Evolutionary conservation across 2,888 invertebrate species (phyloP).

Genomic region (Eupithecia tripunctaria): DNA sequence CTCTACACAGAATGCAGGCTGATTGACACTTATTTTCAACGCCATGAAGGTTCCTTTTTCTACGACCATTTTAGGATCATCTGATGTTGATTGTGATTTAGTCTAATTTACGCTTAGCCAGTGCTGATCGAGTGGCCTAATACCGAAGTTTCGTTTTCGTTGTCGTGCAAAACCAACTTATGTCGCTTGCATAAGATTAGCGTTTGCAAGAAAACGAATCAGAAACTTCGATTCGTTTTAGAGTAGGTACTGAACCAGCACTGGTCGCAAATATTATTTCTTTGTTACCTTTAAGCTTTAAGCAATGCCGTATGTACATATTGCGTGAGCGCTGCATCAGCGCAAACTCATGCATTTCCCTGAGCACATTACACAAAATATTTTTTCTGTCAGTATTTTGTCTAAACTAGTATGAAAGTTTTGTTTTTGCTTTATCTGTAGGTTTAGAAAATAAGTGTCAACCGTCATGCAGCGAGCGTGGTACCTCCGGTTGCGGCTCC

Average conservation of each 20-base stretch:
- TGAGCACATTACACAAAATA: neutral
- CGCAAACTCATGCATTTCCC: neutral
- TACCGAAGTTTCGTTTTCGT: too few relatives aligned
- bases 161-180: too few relatives aligned
- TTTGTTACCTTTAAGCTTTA: neutral
- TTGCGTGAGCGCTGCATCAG: neutral
- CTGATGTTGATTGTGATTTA: neutral
- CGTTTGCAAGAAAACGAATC: too few relatives aligned
- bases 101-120: neutral
- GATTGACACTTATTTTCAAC: conserved; percentile 51
- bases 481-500: conserved; percentile 81
- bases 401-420: neutral
- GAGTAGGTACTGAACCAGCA: too few relatives aligned
- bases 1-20: conserved; percentile 51
- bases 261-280: too few relatives aligned
- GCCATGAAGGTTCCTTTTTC: neutral
- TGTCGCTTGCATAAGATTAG: too few relatives aligned
- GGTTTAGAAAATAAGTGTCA: conserved; percentile 42
- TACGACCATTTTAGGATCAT: neutral
- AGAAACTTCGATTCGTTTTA: too few relatives aligned
- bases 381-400: neutral
- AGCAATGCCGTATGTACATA: neutral
- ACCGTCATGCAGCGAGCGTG: conserved; percentile 43
- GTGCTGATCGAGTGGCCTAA: neutral
- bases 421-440: neutral